A percentile compares a stretch with the other conserved stretches of the same genome.
Evolutionary conservation across 2,888 invertebrate species (phyloP).

Genomic region (Eupithecia centaureata): DNA sequence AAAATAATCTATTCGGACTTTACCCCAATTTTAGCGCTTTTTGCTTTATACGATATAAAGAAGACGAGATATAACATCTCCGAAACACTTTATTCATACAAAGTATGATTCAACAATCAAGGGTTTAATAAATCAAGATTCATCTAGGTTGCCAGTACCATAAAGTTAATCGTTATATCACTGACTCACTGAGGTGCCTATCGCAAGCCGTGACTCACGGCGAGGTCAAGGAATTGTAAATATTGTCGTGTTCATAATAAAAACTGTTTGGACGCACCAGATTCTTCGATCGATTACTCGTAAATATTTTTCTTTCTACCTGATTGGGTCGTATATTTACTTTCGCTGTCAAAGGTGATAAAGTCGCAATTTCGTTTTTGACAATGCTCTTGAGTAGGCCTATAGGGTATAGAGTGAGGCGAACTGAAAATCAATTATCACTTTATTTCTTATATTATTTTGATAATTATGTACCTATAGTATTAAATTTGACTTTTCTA

Average conservation of each 20-base stretch:
- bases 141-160: conserved; percentile 10
- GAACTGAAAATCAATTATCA: too few relatives aligned
- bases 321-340: conserved; percentile 14
- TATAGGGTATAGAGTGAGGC: too few relatives aligned
- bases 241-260: conserved; percentile 50
- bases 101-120: conserved; percentile 6
- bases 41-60: too few relatives aligned
- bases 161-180: conserved; percentile 39
- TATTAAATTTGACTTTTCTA: too few relatives aligned
- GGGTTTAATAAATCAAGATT: conserved; percentile 15
- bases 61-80: neutral
- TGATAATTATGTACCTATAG: neutral
- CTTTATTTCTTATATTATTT: neutral
- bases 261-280: conserved; percentile 42
- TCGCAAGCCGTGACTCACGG: conserved; percentile 50
- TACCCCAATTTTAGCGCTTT: too few relatives aligned
- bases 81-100: neutral
- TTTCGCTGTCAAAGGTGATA: neutral
- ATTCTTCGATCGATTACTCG: conserved; percentile 42
- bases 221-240: conserved; percentile 56
- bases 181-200: conserved; percentile 47
- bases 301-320: conserved; percentile 19
- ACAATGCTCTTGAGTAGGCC: too few relatives aligned
- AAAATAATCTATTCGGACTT: too few relatives aligned
- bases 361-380: neutral